Percentiles rank a stretch among this genome's conserved stretches.
Evolutionary conservation across 2,888 invertebrate species (phyloP).

Genomic region (Hydropsyche betteni): DNA sequence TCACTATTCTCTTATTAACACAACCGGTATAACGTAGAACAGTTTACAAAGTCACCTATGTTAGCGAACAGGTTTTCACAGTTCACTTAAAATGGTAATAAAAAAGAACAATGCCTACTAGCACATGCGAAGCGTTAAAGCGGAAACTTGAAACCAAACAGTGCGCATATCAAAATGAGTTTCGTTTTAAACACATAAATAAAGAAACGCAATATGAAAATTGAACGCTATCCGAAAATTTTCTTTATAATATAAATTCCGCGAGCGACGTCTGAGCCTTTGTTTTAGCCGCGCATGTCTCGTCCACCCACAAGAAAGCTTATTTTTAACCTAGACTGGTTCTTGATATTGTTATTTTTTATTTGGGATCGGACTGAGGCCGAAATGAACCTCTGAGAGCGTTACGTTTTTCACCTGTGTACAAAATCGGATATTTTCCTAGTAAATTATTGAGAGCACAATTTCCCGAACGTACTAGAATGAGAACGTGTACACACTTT

Average conservation of each 20-base stretch:
- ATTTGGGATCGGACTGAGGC: background rate
- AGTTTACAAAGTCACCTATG: no score
- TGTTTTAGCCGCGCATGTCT: background rate
- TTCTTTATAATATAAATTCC: background rate
- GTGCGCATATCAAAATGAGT: no score
- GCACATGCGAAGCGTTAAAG: no score
- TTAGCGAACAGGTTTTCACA: no score
- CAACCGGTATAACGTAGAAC: no score
- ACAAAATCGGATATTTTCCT: slow-evolving; percentile 17
- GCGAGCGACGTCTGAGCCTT: background rate
- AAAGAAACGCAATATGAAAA: no score
- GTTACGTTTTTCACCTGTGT: slow-evolving; percentile 26
- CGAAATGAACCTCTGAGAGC: slow-evolving; percentile 5
- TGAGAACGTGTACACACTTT: background rate
- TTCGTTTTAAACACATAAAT: no score
- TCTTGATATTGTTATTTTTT: slow-evolving; percentile 9
- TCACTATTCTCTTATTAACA: no score
- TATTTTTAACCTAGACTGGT: slow-evolving; percentile 20
- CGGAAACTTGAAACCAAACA: no score
- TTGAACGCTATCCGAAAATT: no score
- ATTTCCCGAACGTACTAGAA: slow-evolving; percentile 6
- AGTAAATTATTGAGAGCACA: slow-evolving; percentile 17
- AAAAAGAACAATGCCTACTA: no score
- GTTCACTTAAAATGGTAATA: no score
- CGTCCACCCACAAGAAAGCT: background rate